A percentile compares a stretch with the other conserved stretches of the same genome.
phyloP scores from a whole-genome alignment of 2,797 vertebrate genomes.

The Kryptolebias ocellatus region DNA sequence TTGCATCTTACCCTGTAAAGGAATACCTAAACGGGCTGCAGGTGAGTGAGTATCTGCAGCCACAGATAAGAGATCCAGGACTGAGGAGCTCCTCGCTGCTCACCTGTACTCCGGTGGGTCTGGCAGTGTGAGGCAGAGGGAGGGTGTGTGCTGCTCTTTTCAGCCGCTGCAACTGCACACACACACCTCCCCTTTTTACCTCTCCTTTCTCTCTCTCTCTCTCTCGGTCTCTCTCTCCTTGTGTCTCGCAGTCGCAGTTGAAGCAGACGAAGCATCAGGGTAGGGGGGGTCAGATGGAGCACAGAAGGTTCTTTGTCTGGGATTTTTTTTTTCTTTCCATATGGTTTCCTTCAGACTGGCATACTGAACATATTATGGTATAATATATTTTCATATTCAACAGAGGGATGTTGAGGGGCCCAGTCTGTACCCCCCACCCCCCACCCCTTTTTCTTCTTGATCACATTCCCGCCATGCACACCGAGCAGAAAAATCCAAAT shows the following conservation, averaged over 20 bases:
- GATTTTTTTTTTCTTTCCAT: slow-evolving; percentile 79
- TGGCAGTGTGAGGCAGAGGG: slow-evolving; percentile 63
- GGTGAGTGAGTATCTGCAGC: slow-evolving; percentile 52
- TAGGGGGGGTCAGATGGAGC: slow-evolving; percentile 80
- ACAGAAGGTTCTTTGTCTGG: slow-evolving; percentile 87
- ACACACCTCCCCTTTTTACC: slow-evolving; percentile 66
- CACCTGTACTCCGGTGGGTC: slow-evolving; percentile 77
- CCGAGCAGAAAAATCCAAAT: slow-evolving; percentile 49
- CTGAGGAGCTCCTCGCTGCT: slow-evolving; percentile 57
- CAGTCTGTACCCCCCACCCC: slow-evolving; percentile 25
- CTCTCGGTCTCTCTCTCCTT: slow-evolving; percentile 24
- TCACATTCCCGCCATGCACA: slow-evolving; percentile 60
- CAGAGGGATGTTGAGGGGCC: slow-evolving; percentile 69
- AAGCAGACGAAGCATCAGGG: slow-evolving; percentile 74
- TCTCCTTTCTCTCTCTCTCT: slow-evolving; percentile 43
- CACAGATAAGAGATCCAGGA: slow-evolving; percentile 41
- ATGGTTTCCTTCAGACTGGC: slow-evolving; percentile 87
- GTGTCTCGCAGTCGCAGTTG: slow-evolving; percentile 48
- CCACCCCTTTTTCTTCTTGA: slow-evolving; percentile 50
- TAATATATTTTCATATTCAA: slow-evolving; percentile 88
- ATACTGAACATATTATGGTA: slow-evolving; percentile 88
- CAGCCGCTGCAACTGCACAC: slow-evolving; percentile 56
- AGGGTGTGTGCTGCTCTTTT: slow-evolving; percentile 75
- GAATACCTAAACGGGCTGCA: slow-evolving; percentile 56
- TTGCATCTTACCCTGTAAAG: slow-evolving; percentile 56